These are phyloP conservation scores for Noctuana brunneofusca DNA, from an alignment of 2,888 invertebrate genomes.

Conservation along the genomic window DNA sequence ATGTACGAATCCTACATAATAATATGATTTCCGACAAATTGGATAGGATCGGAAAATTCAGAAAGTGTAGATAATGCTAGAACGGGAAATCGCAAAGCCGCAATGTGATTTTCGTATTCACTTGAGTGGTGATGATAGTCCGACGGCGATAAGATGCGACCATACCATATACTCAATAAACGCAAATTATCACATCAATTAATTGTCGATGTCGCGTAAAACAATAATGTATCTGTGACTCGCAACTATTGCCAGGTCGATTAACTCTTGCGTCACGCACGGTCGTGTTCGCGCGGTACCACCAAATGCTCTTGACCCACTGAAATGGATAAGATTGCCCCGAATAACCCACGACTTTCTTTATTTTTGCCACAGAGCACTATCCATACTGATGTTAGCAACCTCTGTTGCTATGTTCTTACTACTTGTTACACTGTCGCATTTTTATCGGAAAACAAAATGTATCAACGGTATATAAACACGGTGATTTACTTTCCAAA, in stretches of 20 bases:
- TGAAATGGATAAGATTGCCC: constrained; percentile 5
- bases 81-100: not conserved
- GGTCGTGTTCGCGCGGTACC: not conserved
- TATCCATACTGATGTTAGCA: no score
- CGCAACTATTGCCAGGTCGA: constrained; percentile 6
- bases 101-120: no score
- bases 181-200: not conserved
- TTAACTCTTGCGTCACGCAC: constrained; percentile 13
- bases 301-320: constrained; percentile 20
- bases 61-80: no score
- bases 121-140: no score
- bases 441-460: not conserved
- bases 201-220: not conserved
- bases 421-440: no score
- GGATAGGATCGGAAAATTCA: no score
- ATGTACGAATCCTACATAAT: no score
- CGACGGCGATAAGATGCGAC: not conserved
- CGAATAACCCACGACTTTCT: not conserved
- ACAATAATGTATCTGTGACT: not conserved
- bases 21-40: no score
- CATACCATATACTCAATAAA: not conserved
- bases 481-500: not conserved
- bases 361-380: not conserved
- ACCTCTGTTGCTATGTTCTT: no score
- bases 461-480: not conserved